phyloP scores from a whole-genome alignment of 2,797 vertebrate genomes.

The Enteromius fasciolatus region DNA sequence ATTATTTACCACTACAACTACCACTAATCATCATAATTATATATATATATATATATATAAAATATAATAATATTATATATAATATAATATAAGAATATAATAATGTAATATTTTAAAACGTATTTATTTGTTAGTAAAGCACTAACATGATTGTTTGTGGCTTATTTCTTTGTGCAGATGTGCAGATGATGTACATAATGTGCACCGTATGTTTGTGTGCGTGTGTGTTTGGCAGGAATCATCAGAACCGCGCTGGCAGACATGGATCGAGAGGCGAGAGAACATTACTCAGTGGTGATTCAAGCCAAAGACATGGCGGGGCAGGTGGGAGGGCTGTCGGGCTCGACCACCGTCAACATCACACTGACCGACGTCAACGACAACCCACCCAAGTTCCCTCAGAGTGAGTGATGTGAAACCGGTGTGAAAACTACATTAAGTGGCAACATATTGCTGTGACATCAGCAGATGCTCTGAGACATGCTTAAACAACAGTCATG shows the following conservation, averaged over 20 bases:
- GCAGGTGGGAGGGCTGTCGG: constrained; percentile 94
- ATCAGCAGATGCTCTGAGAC: not conserved
- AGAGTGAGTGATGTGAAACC: constrained; percentile 82
- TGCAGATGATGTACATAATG: not conserved
- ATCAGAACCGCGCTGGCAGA: constrained; percentile 96
- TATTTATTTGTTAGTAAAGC: not conserved
- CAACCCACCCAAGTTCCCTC: constrained; percentile 95
- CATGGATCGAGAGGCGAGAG: constrained; percentile 97
- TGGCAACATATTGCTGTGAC: not conserved
- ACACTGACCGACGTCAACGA: constrained; percentile 97
- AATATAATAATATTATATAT: too few species aligned
- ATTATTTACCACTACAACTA: too few species aligned
- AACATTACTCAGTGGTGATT: constrained; percentile 96
- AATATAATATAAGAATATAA: too few species aligned
- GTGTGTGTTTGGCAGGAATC: constrained; percentile 79
- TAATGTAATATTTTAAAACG: too few species aligned
- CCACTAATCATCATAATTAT: too few species aligned
- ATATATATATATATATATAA: too few species aligned
- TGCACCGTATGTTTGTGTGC: not conserved
- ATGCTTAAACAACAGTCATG: not conserved
- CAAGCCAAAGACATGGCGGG: constrained; percentile 99
- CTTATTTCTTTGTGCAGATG: not conserved
- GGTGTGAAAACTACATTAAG: not conserved
- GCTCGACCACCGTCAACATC: constrained; percentile 95
- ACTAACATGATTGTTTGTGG: not conserved